These are phyloP conservation scores for Parauchenoglanis ngamensis DNA, from an alignment of 2,797 vertebrate species.

Conservation along the genomic window DNA sequence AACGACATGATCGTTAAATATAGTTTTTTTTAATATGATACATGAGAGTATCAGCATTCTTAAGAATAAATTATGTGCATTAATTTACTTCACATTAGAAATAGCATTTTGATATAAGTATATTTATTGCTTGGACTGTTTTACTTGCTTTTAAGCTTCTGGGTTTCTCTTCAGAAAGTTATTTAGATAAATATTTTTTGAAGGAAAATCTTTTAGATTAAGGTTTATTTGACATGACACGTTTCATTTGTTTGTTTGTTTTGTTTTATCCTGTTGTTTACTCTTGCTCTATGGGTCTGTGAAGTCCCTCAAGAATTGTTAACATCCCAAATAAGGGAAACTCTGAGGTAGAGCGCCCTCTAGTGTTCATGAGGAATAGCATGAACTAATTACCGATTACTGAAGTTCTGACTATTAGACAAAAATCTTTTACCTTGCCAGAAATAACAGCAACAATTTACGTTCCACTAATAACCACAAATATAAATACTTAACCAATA, in stretches of 20 bases:
- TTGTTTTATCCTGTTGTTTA: neutral
- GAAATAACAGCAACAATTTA: neutral
- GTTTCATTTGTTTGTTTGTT: slow-evolving; percentile 12
- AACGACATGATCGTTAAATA: neutral
- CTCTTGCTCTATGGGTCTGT: neutral
- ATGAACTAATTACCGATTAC: neutral
- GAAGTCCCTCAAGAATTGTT: slow-evolving; percentile 1
- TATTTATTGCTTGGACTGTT: neutral
- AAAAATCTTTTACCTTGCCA: neutral
- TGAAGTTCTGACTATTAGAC: neutral
- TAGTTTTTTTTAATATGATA: neutral
- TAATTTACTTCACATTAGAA: neutral
- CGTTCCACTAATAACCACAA: neutral
- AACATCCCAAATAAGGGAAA: neutral
- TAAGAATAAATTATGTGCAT: neutral
- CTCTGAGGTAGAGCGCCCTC: slow-evolving; percentile 57
- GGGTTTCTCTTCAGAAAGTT: neutral
- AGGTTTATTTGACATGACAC: slow-evolving; percentile 21
- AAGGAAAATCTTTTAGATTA: neutral
- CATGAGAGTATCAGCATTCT: neutral
- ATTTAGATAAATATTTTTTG: neutral
- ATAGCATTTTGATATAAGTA: neutral
- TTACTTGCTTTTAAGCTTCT: neutral
- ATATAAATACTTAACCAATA: neutral
- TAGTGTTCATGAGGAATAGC: slow-evolving; percentile 53